These are phyloP conservation scores for Carassius gibelio DNA, from an alignment of 2,113 vertebrate genomes.

Conservation along the genomic window DNA sequence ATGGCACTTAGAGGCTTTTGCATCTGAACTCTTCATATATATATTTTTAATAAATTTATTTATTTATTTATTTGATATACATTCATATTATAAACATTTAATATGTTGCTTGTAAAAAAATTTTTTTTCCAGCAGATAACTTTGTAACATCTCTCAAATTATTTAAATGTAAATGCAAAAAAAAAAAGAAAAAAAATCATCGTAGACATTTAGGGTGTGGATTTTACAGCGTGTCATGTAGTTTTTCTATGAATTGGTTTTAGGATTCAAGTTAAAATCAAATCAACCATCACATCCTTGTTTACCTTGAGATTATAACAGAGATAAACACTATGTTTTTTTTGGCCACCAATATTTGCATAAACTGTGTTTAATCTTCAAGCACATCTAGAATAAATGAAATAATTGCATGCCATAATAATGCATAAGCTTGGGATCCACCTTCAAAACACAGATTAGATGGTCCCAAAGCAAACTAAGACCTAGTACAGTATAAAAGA, in stretches of 20 bases:
- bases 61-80: too few relatives aligned
- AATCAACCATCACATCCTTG: slow-evolving; percentile 15
- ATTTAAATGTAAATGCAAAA: background rate
- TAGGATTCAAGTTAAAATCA: background rate
- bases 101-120: too few relatives aligned
- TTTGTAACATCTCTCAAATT: background rate
- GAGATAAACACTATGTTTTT: background rate
- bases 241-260: background rate
- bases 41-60: too few relatives aligned
- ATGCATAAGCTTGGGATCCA: slow-evolving; percentile 23
- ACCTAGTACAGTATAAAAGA: background rate
- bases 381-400: slow-evolving; percentile 28
- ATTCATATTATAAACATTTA: too few relatives aligned
- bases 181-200: background rate
- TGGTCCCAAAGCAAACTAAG: slow-evolving; percentile 16
- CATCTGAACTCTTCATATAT: background rate
- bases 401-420: background rate
- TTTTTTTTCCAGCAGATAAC: background rate
- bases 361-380: slow-evolving; percentile 26
- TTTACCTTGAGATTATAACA: slow-evolving; percentile 18
- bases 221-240: background rate
- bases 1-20: too few relatives aligned
- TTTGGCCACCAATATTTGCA: background rate
- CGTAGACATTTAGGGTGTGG: background rate
- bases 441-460: background rate